Percentiles rank a stretch among this genome's conserved stretches.
phyloP scores from a whole-genome alignment of 2,888 invertebrate genomes.

The Drosophila paracracens region DNA sequence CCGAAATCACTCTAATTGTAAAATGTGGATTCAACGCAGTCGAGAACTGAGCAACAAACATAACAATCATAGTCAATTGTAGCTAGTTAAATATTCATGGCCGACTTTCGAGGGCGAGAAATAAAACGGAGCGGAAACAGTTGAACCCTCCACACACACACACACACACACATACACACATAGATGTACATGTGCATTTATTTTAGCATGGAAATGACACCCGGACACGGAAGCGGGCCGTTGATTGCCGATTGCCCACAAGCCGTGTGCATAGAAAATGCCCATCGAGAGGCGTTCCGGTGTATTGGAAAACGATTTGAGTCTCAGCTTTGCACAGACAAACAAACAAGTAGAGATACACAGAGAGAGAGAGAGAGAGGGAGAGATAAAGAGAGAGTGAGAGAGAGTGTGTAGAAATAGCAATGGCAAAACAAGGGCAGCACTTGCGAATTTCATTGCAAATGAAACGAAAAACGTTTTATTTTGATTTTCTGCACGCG shows the following conservation, averaged over 20 bases:
- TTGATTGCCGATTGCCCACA: constrained; percentile 67
- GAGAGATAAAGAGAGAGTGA: constrained; percentile 1
- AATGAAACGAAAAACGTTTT: constrained; percentile 80
- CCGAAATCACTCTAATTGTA: constrained; percentile 57
- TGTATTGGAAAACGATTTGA: constrained; percentile 72
- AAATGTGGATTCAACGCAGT: constrained; percentile 27
- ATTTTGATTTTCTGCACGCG: constrained; percentile 78
- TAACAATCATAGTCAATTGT: constrained; percentile 78
- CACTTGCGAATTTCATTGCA: constrained; percentile 78
- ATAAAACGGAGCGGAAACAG: constrained; percentile 64
- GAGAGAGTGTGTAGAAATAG: not conserved
- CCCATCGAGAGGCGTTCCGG: constrained; percentile 32
- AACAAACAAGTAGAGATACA: constrained; percentile 13
- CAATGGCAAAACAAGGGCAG: constrained; percentile 57
- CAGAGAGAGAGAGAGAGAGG: not conserved
- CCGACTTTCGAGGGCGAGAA: constrained; percentile 62
- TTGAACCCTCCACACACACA: constrained; percentile 19
- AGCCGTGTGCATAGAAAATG: constrained; percentile 71
- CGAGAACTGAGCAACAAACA: constrained; percentile 49
- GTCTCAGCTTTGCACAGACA: constrained; percentile 36
- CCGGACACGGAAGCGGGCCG: constrained; percentile 57
- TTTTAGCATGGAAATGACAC: constrained; percentile 46
- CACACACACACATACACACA: constrained; percentile 9
- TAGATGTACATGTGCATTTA: not conserved
- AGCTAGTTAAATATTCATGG: constrained; percentile 77